Conservation (phyloP, 2,888 invertebrate species). For the Cantharis rustica region DNA sequence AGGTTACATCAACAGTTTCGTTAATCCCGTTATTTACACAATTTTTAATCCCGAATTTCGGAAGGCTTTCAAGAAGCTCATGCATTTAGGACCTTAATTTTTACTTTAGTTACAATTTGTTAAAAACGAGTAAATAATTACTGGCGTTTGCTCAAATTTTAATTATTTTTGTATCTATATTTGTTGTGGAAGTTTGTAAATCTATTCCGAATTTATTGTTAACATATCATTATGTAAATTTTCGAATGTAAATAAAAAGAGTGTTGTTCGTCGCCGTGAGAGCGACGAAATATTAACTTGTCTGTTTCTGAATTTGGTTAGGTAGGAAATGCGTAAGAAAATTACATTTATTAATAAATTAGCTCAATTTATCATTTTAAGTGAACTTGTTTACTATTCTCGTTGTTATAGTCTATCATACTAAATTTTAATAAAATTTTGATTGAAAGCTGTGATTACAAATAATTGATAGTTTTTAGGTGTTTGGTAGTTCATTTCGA, state of each 20-base stretch:
- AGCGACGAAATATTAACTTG: background rate
- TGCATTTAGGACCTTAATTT: conserved; percentile 64
- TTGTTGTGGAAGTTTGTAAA: conserved; percentile 1
- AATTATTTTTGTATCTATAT: background rate
- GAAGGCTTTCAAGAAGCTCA: conserved; percentile 95
- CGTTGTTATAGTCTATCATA: background rate
- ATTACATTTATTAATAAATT: background rate
- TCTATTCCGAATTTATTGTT: conserved; percentile 50
- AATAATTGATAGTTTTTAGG: conserved; percentile 25
- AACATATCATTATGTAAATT: conserved; percentile 47
- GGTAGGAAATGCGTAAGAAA: background rate
- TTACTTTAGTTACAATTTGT: background rate
- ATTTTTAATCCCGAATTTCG: conserved; percentile 97
- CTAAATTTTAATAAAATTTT: conserved; percentile 20
- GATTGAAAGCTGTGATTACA: conserved; percentile 30
- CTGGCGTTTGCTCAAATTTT: conserved; percentile 21
- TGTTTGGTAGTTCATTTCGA: conserved; percentile 13
- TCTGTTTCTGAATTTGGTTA: background rate
- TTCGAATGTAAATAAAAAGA: conserved; percentile 19
- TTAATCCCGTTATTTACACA: conserved; percentile 92
- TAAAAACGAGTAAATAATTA: background rate
- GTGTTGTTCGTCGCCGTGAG: background rate
- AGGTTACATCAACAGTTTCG: conserved; percentile 96
- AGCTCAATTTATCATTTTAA: background rate
- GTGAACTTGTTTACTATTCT: background rate